Conservation (phyloP, 2,113 vertebrate genomes). For the Ondatra zibethicus region DNA sequence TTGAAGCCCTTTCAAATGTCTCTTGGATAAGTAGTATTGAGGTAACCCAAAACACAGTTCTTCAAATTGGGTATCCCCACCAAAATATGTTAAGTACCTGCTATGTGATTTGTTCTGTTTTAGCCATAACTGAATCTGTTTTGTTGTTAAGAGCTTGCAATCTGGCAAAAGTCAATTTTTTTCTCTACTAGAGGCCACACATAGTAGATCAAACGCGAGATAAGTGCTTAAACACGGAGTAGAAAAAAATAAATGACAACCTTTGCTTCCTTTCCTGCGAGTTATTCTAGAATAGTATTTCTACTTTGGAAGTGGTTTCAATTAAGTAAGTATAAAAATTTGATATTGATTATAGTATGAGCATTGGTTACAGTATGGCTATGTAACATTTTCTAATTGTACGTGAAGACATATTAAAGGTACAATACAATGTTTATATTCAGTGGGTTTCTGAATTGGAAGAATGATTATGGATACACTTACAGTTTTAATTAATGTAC, state of each 20-base stretch:
- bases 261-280: not conserved
- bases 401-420: not conserved
- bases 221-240: not conserved
- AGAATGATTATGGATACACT: not conserved
- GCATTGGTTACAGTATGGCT: not conserved
- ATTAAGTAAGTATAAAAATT: not conserved
- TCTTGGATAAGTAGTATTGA: not conserved
- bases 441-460: not conserved
- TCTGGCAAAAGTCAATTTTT: constrained; percentile 32
- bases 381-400: not conserved
- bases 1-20: not conserved
- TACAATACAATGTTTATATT: not conserved
- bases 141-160: not conserved
- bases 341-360: not conserved
- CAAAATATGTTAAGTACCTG: not conserved
- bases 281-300: not conserved
- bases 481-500: not conserved
- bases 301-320: not conserved
- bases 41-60: not conserved
- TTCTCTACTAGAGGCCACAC: not conserved
- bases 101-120: not conserved
- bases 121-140: not conserved
- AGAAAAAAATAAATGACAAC: not conserved
- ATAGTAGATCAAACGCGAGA: not conserved
- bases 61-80: not conserved